A percentile compares a stretch with the other conserved stretches of the same genome.
These are phyloP conservation scores for Triops longicaudatus DNA, from an alignment of 1,140 invertebrate species.

Conservation along the genomic window DNA sequence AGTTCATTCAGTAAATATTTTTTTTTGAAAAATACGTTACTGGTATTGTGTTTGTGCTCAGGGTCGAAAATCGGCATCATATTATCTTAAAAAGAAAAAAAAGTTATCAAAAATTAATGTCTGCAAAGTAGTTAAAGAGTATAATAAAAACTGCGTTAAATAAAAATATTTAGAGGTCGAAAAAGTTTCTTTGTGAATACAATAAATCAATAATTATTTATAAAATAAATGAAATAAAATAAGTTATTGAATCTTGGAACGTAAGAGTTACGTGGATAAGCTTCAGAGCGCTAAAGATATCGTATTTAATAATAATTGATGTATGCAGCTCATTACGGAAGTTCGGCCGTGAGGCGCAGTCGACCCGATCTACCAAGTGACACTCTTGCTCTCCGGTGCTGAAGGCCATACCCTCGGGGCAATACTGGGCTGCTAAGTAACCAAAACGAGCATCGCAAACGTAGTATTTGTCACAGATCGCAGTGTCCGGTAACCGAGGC, in stretches of 20 bases:
- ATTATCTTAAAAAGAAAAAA: neutral
- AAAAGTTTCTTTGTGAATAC: no score
- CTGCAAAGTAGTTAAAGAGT: neutral
- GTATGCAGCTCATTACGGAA: no score
- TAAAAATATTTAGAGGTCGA: no score
- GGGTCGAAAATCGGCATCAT: neutral
- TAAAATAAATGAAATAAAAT: no score
- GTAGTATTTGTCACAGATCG: neutral
- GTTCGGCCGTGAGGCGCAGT: neutral
- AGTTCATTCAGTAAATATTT: no score
- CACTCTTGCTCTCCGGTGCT: neutral
- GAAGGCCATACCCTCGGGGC: neutral
- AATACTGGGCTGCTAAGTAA: neutral
- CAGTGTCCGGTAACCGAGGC: neutral
- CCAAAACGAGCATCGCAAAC: neutral
- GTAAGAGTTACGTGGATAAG: no score
- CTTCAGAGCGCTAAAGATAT: no score
- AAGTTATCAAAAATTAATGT: neutral
- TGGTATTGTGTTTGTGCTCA: neutral
- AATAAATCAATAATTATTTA: no score
- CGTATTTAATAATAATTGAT: no score
- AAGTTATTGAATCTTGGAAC: no score
- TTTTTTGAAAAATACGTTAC: neutral
- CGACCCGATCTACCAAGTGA: neutral
- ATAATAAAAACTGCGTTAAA: no score